These are phyloP conservation scores for Athripsodes cinereus DNA, from an alignment of 2,888 invertebrate genomes.

Conservation along the genomic window DNA sequence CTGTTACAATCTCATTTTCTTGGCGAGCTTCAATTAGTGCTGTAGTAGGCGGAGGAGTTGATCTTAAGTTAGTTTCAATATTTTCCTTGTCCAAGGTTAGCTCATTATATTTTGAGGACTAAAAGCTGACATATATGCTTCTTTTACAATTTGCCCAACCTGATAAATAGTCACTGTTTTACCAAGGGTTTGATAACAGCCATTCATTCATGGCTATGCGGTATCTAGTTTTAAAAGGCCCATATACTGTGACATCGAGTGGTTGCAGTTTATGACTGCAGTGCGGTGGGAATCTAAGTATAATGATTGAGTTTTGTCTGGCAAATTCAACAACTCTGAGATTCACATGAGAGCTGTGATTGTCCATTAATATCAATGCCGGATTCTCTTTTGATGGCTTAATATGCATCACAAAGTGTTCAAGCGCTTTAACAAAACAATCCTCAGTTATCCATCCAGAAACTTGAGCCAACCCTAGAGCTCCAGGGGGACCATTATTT, in stretches of 20 bases:
- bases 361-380: slow-evolving; percentile 27
- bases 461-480: slow-evolving; percentile 24
- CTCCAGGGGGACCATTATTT: slow-evolving; percentile 25
- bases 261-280: slow-evolving; percentile 27
- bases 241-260: slow-evolving; percentile 23
- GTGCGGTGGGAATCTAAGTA: slow-evolving; percentile 27
- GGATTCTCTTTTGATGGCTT: slow-evolving; percentile 27
- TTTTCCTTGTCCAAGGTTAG: slow-evolving; percentile 11
- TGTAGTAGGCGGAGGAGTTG: slow-evolving; percentile 21
- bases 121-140: slow-evolving; percentile 25
- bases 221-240: slow-evolving; percentile 22
- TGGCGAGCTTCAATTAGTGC: slow-evolving; percentile 9
- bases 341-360: slow-evolving; percentile 27
- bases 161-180: slow-evolving; percentile 28
- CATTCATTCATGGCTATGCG: slow-evolving; percentile 26
- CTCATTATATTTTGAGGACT: slow-evolving; percentile 24
- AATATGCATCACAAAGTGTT: slow-evolving; percentile 27
- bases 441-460: slow-evolving; percentile 28
- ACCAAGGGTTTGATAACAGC: slow-evolving; percentile 26
- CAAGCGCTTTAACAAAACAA: slow-evolving; percentile 25
- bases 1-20: slow-evolving; percentile 19
- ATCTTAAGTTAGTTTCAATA: slow-evolving; percentile 11
- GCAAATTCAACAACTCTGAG: slow-evolving; percentile 25
- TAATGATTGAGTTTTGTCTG: slow-evolving; percentile 23
- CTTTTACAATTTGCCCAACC: slow-evolving; percentile 24